Conservation (phyloP, 2,797 vertebrate species). For the Dendrocincla fuliginosa region DNA sequence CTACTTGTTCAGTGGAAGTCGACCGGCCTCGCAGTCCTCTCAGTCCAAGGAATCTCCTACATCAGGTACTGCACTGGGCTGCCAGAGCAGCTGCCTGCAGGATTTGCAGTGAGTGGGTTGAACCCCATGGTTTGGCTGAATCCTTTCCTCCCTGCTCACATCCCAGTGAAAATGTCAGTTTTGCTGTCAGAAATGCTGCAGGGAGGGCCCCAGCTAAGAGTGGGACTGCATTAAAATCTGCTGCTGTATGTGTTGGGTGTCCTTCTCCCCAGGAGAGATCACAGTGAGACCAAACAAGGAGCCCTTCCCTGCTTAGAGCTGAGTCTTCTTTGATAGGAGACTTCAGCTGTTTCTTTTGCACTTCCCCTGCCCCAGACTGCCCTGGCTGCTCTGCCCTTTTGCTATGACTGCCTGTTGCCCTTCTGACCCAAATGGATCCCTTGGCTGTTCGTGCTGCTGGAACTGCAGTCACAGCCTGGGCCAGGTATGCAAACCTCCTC, state of each 20-base stretch:
- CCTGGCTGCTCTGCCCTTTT: background rate
- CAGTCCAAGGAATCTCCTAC: constrained; percentile 82
- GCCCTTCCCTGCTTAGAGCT: background rate
- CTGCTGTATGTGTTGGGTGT: background rate
- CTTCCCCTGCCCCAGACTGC: background rate
- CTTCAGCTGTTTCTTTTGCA: background rate
- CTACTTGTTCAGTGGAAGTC: constrained; percentile 94
- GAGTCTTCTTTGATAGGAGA: background rate
- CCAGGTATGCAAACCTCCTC: background rate
- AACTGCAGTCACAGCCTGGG: background rate
- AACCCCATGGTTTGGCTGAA: background rate
- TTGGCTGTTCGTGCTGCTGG: background rate
- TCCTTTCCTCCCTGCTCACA: background rate
- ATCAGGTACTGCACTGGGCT: constrained; percentile 79
- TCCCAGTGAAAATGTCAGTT: background rate
- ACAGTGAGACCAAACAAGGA: background rate
- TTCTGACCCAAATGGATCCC: background rate
- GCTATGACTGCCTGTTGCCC: background rate
- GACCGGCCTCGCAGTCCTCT: constrained; percentile 80
- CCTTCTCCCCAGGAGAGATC: background rate
- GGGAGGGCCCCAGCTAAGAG: background rate
- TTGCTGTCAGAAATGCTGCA: background rate
- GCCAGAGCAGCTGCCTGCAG: background rate
- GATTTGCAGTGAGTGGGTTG: background rate
- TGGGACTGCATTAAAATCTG: background rate